phyloP scores from a whole-genome alignment of 2,888 invertebrate genomes.

The Hermodice carunculata region DNA sequence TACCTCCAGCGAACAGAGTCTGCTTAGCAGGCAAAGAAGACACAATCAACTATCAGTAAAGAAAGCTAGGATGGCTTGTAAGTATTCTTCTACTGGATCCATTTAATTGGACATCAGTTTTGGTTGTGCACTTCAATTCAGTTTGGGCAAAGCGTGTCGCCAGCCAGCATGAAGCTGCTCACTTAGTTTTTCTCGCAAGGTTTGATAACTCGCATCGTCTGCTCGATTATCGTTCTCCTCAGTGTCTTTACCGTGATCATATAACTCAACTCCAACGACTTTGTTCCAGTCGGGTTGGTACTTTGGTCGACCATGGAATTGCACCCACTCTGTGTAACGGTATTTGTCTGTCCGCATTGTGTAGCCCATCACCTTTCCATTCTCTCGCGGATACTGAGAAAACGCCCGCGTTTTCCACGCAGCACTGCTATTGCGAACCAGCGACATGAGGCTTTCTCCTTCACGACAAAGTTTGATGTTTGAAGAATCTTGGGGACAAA shows the following conservation, averaged over 20 bases:
- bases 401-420: slow-evolving; percentile 43
- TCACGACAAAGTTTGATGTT: slow-evolving; percentile 25
- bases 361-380: slow-evolving; percentile 45
- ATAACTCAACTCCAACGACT: slow-evolving; percentile 13
- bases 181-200: too few species aligned
- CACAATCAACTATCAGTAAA: too few species aligned
- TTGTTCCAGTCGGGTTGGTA: slow-evolving; percentile 10
- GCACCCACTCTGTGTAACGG: slow-evolving; percentile 49
- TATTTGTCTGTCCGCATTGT: slow-evolving; percentile 39
- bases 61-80: too few species aligned
- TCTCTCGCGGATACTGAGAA: slow-evolving; percentile 37
- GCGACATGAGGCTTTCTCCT: slow-evolving; percentile 29
- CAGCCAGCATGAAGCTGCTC: too few species aligned
- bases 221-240: slow-evolving; percentile 16
- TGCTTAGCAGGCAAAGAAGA: too few species aligned
- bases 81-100: too few species aligned
- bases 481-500: slow-evolving; percentile 28
- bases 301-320: slow-evolving; percentile 18
- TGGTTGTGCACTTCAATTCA: too few species aligned
- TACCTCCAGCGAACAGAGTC: too few species aligned
- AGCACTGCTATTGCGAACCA: too few species aligned
- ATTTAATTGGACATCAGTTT: too few species aligned
- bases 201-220: too few species aligned
- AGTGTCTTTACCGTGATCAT: slow-evolving; percentile 13
- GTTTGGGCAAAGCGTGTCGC: too few species aligned